A percentile compares a stretch with the other conserved stretches of the same genome.
Evolutionary conservation across 35 echinoderm and acorn worm genomes (phyloP).

Genomic region (Acanthaster planci): DNA sequence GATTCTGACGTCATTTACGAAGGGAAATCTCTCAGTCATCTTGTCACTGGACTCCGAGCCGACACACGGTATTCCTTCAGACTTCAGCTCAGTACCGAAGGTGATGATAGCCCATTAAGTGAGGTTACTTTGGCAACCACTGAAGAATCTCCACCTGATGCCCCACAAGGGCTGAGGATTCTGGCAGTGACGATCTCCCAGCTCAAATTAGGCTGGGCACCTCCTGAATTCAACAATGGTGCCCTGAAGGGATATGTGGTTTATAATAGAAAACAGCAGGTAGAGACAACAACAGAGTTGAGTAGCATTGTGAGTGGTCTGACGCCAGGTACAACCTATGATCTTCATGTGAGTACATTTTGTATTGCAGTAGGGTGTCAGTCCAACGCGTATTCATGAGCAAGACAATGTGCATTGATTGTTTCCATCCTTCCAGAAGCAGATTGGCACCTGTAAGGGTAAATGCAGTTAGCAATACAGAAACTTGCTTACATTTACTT

Average conservation of each 20-base stretch:
- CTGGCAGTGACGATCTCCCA: conserved; percentile 82
- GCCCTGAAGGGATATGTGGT: conserved; percentile 81
- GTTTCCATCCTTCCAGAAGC: too few relatives aligned
- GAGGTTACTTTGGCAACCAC: conserved; percentile 50
- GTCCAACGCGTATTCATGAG: too few relatives aligned
- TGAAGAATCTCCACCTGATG: conserved; percentile 79
- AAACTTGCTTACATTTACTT: too few relatives aligned
- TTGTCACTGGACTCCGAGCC: conserved; percentile 57
- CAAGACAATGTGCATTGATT: too few relatives aligned
- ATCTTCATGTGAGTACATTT: conserved; percentile 75
- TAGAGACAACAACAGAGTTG: conserved; percentile 78
- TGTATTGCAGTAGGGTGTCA: too few relatives aligned
- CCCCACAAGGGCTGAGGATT: conserved; percentile 66
- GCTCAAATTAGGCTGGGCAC: conserved; percentile 77
- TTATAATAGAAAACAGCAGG: conserved; percentile 86
- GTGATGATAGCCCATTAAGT: conserved; percentile 86
- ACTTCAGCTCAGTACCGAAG: conserved; percentile 72
- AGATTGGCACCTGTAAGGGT: too few relatives aligned
- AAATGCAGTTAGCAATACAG: too few relatives aligned
- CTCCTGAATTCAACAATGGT: conserved; percentile 71
- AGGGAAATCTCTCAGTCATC: conserved; percentile 45
- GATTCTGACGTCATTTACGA: conserved; percentile 70
- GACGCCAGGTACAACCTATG: conserved; percentile 66
- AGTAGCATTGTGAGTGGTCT: conserved; percentile 77
- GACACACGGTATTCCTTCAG: conserved; percentile 66